These are phyloP conservation scores for Camponotus fellah DNA, from an alignment of 2,888 invertebrate species.

Conservation along the genomic window DNA sequence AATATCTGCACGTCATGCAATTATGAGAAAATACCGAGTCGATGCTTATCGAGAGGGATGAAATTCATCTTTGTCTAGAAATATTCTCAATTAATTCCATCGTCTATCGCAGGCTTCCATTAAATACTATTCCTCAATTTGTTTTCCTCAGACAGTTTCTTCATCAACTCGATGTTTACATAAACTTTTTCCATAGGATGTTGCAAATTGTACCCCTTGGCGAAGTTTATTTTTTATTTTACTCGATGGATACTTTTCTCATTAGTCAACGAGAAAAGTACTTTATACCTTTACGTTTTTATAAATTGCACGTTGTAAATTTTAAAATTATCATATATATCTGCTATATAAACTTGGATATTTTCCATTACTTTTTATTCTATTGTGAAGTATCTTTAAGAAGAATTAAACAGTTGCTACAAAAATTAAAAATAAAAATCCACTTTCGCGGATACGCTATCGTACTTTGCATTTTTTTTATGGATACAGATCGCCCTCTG, in stretches of 20 bases:
- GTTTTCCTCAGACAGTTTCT: constrained; percentile 24
- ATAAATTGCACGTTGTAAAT: neutral
- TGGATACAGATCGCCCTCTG: neutral
- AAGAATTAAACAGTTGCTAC: neutral
- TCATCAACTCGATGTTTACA: neutral
- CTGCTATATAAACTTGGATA: neutral
- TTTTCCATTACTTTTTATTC: neutral
- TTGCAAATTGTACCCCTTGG: constrained; percentile 13
- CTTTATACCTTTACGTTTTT: neutral
- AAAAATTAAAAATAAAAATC: constrained; percentile 18
- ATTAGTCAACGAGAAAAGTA: constrained; percentile 20
- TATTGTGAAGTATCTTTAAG: neutral
- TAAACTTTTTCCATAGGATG: constrained; percentile 18
- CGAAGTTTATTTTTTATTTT: constrained; percentile 12
- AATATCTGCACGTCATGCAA: neutral
- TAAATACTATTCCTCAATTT: constrained; percentile 45
- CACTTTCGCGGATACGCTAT: neutral
- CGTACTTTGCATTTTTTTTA: neutral
- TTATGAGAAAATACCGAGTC: neutral
- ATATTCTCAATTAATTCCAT: neutral
- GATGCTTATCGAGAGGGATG: neutral
- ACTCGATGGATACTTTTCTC: constrained; percentile 19
- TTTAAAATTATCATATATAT: neutral
- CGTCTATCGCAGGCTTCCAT: neutral
- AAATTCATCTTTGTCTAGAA: constrained; percentile 3